Evolutionary conservation across 1,140 invertebrate species (phyloP).

Genomic region (Atopsyche davidsoni): DNA sequence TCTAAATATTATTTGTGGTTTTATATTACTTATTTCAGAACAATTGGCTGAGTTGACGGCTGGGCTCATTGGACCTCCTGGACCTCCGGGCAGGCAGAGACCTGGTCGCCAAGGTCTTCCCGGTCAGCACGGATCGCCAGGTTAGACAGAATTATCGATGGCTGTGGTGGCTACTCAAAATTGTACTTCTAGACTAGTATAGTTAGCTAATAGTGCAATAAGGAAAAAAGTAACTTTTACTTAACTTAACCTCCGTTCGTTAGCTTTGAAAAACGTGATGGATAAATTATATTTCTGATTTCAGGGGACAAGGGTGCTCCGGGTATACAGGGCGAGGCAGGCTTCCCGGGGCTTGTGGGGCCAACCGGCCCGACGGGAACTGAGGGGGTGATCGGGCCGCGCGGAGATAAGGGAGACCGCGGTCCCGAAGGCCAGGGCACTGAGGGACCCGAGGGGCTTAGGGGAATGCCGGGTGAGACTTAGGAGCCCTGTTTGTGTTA

Average conservation of each 20-base stretch:
- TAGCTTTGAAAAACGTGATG: too few relatives aligned
- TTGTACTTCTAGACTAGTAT: too few relatives aligned
- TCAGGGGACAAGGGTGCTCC: conserved; percentile 26
- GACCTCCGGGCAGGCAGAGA: conserved; percentile 53
- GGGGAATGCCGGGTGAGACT: conserved; percentile 55
- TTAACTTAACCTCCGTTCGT: too few relatives aligned
- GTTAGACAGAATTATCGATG: conserved; percentile 37
- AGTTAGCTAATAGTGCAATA: too few relatives aligned
- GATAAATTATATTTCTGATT: conserved; percentile 4
- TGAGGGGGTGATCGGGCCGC: conserved; percentile 53
- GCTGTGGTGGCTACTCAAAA: too few relatives aligned
- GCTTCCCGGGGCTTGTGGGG: conserved; percentile 60
- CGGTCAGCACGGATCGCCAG: conserved; percentile 57
- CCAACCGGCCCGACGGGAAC: conserved; percentile 52
- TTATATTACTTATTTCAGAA: conserved; percentile 40
- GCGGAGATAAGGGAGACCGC: conserved; percentile 67
- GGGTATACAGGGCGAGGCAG: conserved; percentile 45
- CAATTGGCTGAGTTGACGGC: conserved; percentile 56
- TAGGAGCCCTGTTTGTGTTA: not conserved
- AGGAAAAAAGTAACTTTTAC: too few relatives aligned
- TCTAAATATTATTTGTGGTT: not conserved
- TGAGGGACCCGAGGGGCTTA: conserved; percentile 61
- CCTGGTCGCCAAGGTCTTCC: conserved; percentile 54
- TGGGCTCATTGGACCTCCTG: conserved; percentile 55
- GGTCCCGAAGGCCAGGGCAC: conserved; percentile 61